phyloP scores from a whole-genome alignment of 2,888 invertebrate species.

The Hypomecis atomaria region DNA sequence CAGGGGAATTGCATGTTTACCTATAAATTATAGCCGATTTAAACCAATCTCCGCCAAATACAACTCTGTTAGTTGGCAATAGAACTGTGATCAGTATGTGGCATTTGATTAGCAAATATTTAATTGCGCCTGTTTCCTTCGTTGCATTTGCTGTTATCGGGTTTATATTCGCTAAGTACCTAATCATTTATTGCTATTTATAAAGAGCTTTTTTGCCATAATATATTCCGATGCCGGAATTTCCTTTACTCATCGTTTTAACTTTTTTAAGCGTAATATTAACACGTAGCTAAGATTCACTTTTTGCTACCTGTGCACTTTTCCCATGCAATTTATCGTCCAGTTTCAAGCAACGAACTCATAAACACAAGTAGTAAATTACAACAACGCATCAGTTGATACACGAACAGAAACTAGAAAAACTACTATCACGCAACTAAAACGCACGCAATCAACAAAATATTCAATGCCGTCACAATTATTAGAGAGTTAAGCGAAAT shows the following conservation, averaged over 20 bases:
- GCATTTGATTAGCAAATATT: constrained; percentile 14
- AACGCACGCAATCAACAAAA: constrained; percentile 60
- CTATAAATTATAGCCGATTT: constrained; percentile 60
- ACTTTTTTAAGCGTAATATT: not conserved
- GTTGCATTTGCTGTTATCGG: not conserved
- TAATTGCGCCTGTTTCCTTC: constrained; percentile 18
- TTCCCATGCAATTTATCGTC: constrained; percentile 9
- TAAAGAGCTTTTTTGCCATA: not conserved
- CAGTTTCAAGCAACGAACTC: not conserved
- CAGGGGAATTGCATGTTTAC: constrained; percentile 53
- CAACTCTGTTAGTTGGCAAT: constrained; percentile 45
- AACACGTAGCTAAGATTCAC: not conserved
- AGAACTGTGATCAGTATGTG: constrained; percentile 19
- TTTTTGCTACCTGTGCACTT: not conserved
- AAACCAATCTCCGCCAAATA: constrained; percentile 40
- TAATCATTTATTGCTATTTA: not conserved
- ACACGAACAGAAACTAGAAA: constrained; percentile 51
- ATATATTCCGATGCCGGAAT: not conserved
- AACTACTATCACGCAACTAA: constrained; percentile 55
- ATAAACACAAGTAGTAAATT: constrained; percentile 19
- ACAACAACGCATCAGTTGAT: constrained; percentile 33
- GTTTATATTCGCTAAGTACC: not conserved
- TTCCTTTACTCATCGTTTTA: not conserved
- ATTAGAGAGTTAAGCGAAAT: constrained; percentile 60
- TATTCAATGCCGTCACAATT: constrained; percentile 57